Conservation (phyloP, 2,113 vertebrate species). For the Dendrocopos noguchii region DNA sequence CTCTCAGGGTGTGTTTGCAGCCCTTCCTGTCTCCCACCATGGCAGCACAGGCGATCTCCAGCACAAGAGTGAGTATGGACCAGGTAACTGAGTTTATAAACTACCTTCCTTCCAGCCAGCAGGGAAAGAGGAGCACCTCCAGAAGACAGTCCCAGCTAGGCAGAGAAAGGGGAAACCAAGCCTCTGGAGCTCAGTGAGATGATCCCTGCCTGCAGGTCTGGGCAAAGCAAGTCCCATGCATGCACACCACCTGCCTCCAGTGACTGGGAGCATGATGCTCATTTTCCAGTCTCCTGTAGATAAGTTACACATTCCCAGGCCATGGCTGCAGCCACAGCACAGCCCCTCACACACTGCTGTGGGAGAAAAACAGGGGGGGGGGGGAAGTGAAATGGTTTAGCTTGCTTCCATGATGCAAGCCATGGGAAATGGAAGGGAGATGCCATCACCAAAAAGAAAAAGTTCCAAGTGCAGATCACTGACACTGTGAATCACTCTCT, state of each 20-base stretch:
- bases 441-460: neutral
- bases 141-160: neutral
- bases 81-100: neutral
- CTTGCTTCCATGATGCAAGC: neutral
- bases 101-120: neutral
- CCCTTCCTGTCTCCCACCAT: neutral
- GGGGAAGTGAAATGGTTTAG: neutral
- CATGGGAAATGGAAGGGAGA: neutral
- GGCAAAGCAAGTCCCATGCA: neutral
- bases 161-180: neutral
- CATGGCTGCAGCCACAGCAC: neutral
- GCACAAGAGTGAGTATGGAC: neutral
- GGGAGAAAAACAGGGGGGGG: neutral
- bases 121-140: neutral
- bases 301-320: neutral
- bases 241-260: neutral
- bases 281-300: neutral
- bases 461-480: neutral
- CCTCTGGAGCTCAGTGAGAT: neutral
- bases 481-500: neutral
- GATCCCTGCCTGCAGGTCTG: neutral
- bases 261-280: fast-evolving
- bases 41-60: neutral
- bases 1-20: neutral
- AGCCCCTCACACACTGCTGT: neutral